These are phyloP conservation scores for Lobophora halterata DNA, from an alignment of 2,888 invertebrate genomes.

Conservation along the genomic window DNA sequence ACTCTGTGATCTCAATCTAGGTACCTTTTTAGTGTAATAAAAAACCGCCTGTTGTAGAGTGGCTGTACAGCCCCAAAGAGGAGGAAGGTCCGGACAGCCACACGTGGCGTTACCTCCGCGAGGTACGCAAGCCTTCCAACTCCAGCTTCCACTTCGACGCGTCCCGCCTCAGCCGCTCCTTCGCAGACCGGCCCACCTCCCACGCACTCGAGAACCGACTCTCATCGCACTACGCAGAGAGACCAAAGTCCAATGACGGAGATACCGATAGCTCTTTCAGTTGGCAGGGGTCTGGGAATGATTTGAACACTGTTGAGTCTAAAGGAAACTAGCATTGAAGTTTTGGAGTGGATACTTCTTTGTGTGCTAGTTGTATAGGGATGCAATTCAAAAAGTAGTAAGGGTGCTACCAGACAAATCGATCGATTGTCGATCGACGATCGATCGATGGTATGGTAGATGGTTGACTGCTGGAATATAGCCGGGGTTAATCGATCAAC, in stretches of 20 bases:
- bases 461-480: no score
- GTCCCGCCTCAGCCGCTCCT: constrained; percentile 52
- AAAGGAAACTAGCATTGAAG: constrained; percentile 1
- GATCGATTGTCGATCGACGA: no score
- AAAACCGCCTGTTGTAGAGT: constrained; percentile 55
- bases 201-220: constrained; percentile 42
- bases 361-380: no score
- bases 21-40: no score
- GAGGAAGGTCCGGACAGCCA: constrained; percentile 59
- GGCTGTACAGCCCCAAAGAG: constrained; percentile 68
- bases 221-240: constrained; percentile 40
- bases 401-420: no score
- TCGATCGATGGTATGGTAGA: no score
- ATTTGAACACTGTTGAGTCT: constrained; percentile 16
- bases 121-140: constrained; percentile 72
- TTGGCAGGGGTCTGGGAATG: constrained; percentile 63
- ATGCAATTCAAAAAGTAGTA: no score
- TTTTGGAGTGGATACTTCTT: no score
- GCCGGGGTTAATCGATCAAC: no score
- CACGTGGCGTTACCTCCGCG: constrained; percentile 72
- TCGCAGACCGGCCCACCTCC: constrained; percentile 46
- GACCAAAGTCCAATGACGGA: constrained; percentile 46
- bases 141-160: constrained; percentile 66
- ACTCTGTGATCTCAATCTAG: no score
- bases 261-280: constrained; percentile 74